Evolutionary conservation across 2,888 invertebrate genomes (phyloP).

Genomic region (Sesia apiformis): DNA sequence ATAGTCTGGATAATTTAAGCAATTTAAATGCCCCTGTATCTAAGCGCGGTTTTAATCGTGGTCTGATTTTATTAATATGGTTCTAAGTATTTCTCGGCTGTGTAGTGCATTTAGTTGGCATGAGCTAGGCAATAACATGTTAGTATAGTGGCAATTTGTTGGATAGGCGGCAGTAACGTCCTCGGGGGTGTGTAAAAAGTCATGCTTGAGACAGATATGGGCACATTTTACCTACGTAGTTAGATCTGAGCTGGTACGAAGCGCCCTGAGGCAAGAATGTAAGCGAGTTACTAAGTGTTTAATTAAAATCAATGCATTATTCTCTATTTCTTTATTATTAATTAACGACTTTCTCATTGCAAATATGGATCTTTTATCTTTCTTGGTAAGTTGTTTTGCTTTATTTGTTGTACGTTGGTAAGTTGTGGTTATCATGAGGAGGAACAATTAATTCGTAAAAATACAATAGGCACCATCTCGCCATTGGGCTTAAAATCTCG

Average conservation of each 20-base stretch:
- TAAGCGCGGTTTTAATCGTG: background rate
- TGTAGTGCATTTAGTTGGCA: constrained; percentile 11
- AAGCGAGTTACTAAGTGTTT: too few species aligned
- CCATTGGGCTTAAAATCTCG: too few species aligned
- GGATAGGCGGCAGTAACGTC: background rate
- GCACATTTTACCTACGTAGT: constrained; percentile 16
- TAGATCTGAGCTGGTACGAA: background rate
- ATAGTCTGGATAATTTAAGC: too few species aligned
- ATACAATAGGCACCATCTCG: too few species aligned
- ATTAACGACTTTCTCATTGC: too few species aligned
- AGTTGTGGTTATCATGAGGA: too few species aligned
- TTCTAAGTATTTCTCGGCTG: constrained; percentile 13
- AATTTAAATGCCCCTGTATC: background rate
- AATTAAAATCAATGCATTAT: too few species aligned
- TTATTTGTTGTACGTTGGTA: too few species aligned
- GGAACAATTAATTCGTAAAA: too few species aligned
- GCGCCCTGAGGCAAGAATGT: background rate
- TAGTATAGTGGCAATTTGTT: constrained; percentile 19
- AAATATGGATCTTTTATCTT: too few species aligned
- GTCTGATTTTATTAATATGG: constrained; percentile 7
- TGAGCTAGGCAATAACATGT: constrained; percentile 11
- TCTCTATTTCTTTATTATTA: too few species aligned
- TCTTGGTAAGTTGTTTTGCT: too few species aligned
- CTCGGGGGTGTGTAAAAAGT: constrained; percentile 32
- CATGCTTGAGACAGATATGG: constrained; percentile 29